Evolutionary conservation across 2,888 invertebrate species (phyloP).

Genomic region (Hirudinaria manillensis): DNA sequence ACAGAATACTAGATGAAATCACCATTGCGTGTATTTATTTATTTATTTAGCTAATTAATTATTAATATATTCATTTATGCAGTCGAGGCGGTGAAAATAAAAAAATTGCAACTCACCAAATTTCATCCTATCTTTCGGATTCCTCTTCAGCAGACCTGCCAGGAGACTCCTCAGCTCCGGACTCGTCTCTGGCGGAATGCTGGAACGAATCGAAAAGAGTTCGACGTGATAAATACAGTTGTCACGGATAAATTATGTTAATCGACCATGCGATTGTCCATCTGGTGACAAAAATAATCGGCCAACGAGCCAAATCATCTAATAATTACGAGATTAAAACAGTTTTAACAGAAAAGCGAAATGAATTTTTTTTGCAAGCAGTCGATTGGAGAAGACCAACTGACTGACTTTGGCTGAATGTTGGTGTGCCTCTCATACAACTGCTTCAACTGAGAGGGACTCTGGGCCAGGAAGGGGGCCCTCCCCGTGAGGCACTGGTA

Average conservation of each 20-base stretch:
- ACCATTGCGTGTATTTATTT: not conserved
- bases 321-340: not conserved
- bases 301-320: not conserved
- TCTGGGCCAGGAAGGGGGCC: constrained; percentile 95
- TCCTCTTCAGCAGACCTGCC: constrained; percentile 71
- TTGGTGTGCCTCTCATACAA: constrained; percentile 85
- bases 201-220: constrained; percentile 54
- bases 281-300: not conserved
- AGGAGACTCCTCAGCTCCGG: constrained; percentile 79
- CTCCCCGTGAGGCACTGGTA: constrained; percentile 96
- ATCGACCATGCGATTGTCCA: not conserved
- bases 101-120: constrained; percentile 62
- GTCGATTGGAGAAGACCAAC: not conserved
- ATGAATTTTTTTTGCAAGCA: not conserved
- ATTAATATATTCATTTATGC: not conserved
- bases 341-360: not conserved
- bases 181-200: constrained; percentile 89
- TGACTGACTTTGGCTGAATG: constrained; percentile 51
- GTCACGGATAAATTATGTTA: not conserved
- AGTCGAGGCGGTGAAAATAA: not conserved
- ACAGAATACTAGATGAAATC: no score
- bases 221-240: not conserved
- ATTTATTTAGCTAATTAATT: not conserved
- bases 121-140: constrained; percentile 87
- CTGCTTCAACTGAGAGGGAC: constrained; percentile 90